Conservation (phyloP, 92 coral and sea anemone genomes). For the Micromussa lordhowensis region DNA sequence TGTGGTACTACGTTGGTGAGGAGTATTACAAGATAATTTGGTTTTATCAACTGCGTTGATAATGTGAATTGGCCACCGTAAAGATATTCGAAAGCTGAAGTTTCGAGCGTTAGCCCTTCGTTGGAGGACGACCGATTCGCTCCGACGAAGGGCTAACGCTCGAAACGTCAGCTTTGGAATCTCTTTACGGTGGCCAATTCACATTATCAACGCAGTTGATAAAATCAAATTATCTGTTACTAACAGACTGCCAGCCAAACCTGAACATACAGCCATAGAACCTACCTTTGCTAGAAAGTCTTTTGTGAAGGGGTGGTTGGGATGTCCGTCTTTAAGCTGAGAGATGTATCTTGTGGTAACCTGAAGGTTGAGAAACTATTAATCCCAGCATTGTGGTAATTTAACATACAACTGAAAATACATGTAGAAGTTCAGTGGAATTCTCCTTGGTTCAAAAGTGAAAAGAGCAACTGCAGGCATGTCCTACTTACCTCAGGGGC, state of each 20-base stretch:
- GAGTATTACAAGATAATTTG: no score
- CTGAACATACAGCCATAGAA: neutral
- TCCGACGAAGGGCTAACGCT: no score
- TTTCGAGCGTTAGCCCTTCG: no score
- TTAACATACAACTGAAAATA: no score
- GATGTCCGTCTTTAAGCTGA: slow-evolving; percentile 92
- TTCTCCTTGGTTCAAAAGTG: neutral
- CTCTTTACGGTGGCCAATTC: no score
- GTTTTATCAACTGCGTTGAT: no score
- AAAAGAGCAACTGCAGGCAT: neutral
- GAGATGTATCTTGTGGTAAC: slow-evolving; percentile 93
- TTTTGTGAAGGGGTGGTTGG: slow-evolving; percentile 86
- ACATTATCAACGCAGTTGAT: no score
- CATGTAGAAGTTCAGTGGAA: neutral
- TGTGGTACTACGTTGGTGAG: no score
- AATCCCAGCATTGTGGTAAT: neutral
- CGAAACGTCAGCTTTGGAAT: no score
- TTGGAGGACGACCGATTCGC: no score
- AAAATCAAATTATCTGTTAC: neutral
- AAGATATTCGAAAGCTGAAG: no score
- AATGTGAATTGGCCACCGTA: no score
- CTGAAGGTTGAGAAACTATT: slow-evolving; percentile 40
- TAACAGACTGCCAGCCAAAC: neutral
- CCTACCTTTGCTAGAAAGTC: slow-evolving; percentile 85
- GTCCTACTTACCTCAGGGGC: slow-evolving; percentile 82